A percentile compares a stretch with the other conserved stretches of the same genome.
Conservation (phyloP, 1,140 invertebrate genomes). For the Oedothorax gibbosus region DNA sequence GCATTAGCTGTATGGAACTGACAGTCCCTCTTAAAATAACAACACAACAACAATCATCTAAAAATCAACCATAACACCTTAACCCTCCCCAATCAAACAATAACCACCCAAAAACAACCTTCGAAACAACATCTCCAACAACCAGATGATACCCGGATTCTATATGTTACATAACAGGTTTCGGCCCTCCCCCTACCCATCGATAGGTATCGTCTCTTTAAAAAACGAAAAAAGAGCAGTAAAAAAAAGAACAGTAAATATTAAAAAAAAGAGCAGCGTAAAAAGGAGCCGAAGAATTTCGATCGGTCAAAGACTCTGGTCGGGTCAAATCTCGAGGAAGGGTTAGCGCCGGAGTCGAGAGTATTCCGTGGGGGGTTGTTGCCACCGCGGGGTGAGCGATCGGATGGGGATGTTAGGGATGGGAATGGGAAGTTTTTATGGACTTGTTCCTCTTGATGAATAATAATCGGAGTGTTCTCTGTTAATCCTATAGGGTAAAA, state of each 20-base stretch:
- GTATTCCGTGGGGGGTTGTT: conserved; percentile 1
- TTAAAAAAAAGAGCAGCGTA: neutral
- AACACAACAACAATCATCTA: too few species aligned
- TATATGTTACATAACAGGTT: conserved; percentile 37
- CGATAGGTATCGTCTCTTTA: neutral
- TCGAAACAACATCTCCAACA: too few species aligned
- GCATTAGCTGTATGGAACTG: too few species aligned
- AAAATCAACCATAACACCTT: too few species aligned
- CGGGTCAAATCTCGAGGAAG: conserved; percentile 14
- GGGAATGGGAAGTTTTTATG: neutral
- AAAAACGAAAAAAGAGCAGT: too few species aligned
- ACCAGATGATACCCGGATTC: conserved; percentile 35
- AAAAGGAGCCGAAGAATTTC: conserved; percentile 23
- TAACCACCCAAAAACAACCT: too few species aligned
- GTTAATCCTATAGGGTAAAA: too few species aligned
- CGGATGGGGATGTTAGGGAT: neutral
- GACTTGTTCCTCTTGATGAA: neutral
- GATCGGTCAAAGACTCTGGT: conserved; percentile 32
- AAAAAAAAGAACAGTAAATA: too few species aligned
- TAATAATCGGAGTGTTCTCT: too few species aligned
- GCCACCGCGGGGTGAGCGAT: conserved; percentile 4
- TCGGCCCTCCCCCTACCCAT: conserved; percentile 38
- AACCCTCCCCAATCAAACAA: too few species aligned
- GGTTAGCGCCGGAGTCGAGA: neutral
- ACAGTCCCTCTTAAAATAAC: too few species aligned